Base-by-base conservation (phyloP, 1,140 invertebrate species). In the Phortica variegata region DNA sequence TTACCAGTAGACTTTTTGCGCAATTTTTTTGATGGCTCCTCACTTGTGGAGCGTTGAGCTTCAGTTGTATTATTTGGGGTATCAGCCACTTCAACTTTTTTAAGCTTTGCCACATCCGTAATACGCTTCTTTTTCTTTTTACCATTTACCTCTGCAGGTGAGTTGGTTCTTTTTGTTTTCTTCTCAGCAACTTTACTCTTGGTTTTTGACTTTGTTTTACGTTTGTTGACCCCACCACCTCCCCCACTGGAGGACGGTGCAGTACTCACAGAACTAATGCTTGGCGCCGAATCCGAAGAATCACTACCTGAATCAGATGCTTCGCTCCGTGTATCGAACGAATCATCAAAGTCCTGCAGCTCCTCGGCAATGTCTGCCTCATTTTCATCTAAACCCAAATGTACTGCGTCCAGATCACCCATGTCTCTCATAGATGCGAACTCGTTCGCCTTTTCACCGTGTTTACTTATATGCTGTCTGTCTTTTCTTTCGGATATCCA, bases 251-350 rank as follows among this genome's bases (percentile, higher is more conserved):
- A 74, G 17, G 72, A 75, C 2, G 84, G 84, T 43, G 82, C 81
- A 7, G 83, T 82, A 48, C 86, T 89, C 19, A 85, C 84, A 15
- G 86, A 85, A 72, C 86, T 89, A 20, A 89, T 87, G 61, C 84
- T 87, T 6, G 87, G 86, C 48, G 68, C 60, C 1, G 83, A 81
- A 58, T 82, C 84, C 2, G 85, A 85, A 51, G 83, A 80, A 47
- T 83, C 84, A 17, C 86, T 85, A 50, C 83, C 84, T 1, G 68
- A 75, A 18, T 75, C 72, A 29, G 87, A 88, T 16, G 90, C 87
- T 77, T 91, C 89, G 72, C 89, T 91, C 12, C 87, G 78, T 16
- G 86, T 89, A 63, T 91, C 88, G 52, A 80, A 80, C 15, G 77
- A 77, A 41, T 85, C 84, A 34, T 83, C 84, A 46, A 86, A 73